These are phyloP conservation scores for Aphelenchoides fujianensis DNA, from an alignment of 1,140 invertebrate genomes.

Conservation along the genomic window DNA sequence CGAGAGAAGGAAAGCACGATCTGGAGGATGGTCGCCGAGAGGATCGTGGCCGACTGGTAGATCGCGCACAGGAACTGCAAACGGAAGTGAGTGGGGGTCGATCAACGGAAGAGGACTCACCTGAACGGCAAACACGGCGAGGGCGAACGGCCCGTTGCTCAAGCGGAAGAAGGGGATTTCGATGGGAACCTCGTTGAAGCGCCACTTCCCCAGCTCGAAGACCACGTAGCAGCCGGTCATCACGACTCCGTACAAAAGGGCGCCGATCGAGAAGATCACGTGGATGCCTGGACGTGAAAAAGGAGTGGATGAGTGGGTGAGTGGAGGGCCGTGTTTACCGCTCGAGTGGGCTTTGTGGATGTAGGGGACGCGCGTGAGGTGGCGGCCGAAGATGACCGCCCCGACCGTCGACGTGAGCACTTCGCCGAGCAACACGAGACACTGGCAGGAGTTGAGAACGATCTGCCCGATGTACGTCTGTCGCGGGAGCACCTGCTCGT, in stretches of 20 bases:
- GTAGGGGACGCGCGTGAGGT: slow-evolving; percentile 26
- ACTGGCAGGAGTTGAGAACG: slow-evolving; percentile 54
- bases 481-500: slow-evolving; percentile 22
- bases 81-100: background rate
- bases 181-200: slow-evolving; percentile 51
- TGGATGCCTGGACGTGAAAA: slow-evolving; percentile 52
- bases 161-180: slow-evolving; percentile 57
- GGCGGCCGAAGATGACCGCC: slow-evolving; percentile 47
- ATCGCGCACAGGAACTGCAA: slow-evolving; percentile 24
- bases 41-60: slow-evolving; percentile 40
- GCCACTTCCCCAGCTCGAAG: slow-evolving; percentile 61
- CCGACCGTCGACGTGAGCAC: slow-evolving; percentile 48
- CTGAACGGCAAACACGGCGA: slow-evolving; percentile 57
- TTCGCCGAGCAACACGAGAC: slow-evolving; percentile 41
- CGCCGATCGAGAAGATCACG: slow-evolving; percentile 53
- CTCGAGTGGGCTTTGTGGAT: slow-evolving; percentile 38
- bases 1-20: slow-evolving; percentile 51
- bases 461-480: slow-evolving; percentile 56
- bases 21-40: slow-evolving; percentile 54
- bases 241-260: slow-evolving; percentile 55
- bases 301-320: slow-evolving; percentile 15
- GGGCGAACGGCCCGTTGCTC: slow-evolving; percentile 59
- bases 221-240: slow-evolving; percentile 58
- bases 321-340: slow-evolving; percentile 17
- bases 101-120: slow-evolving; percentile 28